These are phyloP conservation scores for Coptodon rendalli DNA, from an alignment of 2,113 vertebrate species.

Conservation along the genomic window DNA sequence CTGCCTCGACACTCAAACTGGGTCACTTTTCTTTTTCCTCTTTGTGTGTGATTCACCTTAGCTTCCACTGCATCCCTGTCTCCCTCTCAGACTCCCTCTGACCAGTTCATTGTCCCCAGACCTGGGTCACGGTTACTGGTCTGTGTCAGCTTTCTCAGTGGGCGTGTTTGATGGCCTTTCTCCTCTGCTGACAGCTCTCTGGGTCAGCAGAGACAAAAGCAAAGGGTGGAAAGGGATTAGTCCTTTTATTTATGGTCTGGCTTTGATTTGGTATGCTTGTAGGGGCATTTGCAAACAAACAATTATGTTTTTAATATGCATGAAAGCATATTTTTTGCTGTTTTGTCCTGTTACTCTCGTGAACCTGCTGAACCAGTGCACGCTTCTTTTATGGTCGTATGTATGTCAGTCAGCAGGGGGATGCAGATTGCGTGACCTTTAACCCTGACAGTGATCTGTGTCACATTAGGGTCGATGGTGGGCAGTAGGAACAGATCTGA, in stretches of 20 bases:
- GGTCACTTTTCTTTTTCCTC: constrained; percentile 1
- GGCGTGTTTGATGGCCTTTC: constrained; percentile 60
- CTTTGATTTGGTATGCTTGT: constrained; percentile 16
- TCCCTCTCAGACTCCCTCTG: neutral
- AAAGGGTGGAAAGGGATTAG: constrained; percentile 44
- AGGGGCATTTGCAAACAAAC: constrained; percentile 21
- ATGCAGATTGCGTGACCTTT: constrained; percentile 32
- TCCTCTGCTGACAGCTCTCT: constrained; percentile 49
- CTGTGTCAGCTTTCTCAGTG: constrained; percentile 50
- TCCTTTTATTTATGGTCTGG: constrained; percentile 22
- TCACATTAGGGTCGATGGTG: constrained; percentile 6
- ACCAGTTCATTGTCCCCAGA: constrained; percentile 38
- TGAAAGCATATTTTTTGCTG: neutral
- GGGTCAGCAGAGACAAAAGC: constrained; percentile 51
- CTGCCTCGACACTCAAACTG: neutral
- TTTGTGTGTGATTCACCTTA: constrained; percentile 12
- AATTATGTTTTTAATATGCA: constrained; percentile 20
- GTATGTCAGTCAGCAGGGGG: neutral
- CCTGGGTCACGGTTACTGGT: constrained; percentile 52
- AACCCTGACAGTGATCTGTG: constrained; percentile 43
- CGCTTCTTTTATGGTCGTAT: neutral
- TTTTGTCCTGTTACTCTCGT: neutral
- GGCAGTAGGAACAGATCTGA: constrained; percentile 54
- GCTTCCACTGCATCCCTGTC: neutral
- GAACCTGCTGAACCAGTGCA: neutral